Evolutionary conservation across 2,797 vertebrate species (phyloP).

Genomic region (Sphenopsis melanotis): DNA sequence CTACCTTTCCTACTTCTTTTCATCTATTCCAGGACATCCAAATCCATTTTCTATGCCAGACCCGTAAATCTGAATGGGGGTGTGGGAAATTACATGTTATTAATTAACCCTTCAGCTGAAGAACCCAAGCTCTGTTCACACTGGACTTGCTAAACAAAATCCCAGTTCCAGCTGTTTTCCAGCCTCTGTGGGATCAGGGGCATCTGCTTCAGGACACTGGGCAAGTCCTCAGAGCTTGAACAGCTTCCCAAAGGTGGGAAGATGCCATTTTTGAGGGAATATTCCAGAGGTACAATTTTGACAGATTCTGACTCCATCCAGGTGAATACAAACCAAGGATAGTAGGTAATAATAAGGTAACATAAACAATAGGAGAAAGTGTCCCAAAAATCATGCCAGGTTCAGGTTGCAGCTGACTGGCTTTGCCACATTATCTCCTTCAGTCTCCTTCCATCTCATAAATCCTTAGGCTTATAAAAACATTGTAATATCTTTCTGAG

Average conservation of each 20-base stretch:
- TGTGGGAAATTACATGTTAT: background rate
- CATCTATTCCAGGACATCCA: background rate
- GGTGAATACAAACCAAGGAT: too few relatives aligned
- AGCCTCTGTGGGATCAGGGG: background rate
- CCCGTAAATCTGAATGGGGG: background rate
- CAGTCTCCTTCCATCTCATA: background rate
- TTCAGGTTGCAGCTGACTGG: background rate
- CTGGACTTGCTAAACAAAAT: background rate
- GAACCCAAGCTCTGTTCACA: background rate
- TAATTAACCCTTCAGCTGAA: background rate
- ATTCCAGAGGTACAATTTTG: background rate
- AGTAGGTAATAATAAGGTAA: background rate
- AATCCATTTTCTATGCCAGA: background rate
- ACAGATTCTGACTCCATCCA: too few relatives aligned
- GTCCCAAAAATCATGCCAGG: fast-evolving
- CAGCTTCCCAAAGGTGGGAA: background rate
- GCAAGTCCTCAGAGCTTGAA: background rate
- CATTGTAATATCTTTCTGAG: background rate
- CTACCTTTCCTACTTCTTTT: background rate
- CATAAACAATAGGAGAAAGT: background rate
- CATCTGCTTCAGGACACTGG: background rate
- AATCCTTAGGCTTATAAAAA: background rate
- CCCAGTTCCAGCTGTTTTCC: background rate
- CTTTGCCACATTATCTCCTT: background rate
- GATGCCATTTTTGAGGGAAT: fast-evolving